A percentile compares a stretch with the other conserved stretches of the same genome.
Conservation (phyloP, 2,888 invertebrate genomes). For the Hoplodrina ambigua region DNA sequence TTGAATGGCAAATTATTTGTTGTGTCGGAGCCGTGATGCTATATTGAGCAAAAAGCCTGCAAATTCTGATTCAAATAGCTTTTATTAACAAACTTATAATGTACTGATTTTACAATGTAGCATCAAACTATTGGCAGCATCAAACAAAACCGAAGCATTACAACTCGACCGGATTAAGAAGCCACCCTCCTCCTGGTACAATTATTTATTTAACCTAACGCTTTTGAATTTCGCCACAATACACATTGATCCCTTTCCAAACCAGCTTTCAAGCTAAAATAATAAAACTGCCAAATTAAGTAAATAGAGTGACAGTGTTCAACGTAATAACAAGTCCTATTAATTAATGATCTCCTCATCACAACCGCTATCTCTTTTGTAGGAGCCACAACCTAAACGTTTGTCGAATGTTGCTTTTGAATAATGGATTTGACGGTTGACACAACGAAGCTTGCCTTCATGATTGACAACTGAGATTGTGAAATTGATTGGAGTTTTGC, state of each 20-base stretch:
- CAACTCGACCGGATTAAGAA: no score
- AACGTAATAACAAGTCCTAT: constrained; percentile 31
- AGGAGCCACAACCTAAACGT: constrained; percentile 56
- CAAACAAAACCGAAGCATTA: not conserved
- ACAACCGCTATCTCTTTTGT: constrained; percentile 42
- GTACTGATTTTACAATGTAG: no score
- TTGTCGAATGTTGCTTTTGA: constrained; percentile 79
- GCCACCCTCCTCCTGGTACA: not conserved
- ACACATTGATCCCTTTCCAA: not conserved
- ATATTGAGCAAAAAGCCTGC: no score
- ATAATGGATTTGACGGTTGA: constrained; percentile 78
- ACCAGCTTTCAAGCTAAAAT: not conserved
- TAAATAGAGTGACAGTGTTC: constrained; percentile 13
- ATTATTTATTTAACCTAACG: not conserved
- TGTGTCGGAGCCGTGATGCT: no score
- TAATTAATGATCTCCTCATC: constrained; percentile 9
- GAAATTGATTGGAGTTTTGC: constrained; percentile 59
- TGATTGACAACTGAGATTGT: constrained; percentile 67
- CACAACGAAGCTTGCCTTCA: constrained; percentile 68
- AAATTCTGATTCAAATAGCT: no score
- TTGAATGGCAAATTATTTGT: no score
- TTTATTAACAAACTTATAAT: no score
- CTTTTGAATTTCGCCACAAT: no score
- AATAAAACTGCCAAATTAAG: constrained; percentile 7
- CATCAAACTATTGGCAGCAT: not conserved